phyloP scores from a whole-genome alignment of 2,888 invertebrate species.

The Philopedon plagiatum region DNA sequence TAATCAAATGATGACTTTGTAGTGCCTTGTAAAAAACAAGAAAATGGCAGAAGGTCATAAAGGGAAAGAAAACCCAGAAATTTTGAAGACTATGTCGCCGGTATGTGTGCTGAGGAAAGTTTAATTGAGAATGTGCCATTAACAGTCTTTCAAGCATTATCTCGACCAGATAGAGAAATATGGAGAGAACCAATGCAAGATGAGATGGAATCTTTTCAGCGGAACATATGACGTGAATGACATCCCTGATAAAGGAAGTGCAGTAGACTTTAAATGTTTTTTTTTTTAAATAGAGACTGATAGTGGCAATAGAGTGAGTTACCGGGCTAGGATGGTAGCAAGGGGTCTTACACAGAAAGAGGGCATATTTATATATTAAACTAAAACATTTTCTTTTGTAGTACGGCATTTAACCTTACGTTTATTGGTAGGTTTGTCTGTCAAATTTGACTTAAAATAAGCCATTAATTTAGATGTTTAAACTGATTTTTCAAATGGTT shows the following conservation, averaged over 20 bases:
- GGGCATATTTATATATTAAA: constrained; percentile 54
- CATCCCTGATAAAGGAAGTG: constrained; percentile 45
- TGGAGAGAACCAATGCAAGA: constrained; percentile 56
- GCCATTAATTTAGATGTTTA: constrained; percentile 53
- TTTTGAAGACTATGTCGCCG: constrained; percentile 46
- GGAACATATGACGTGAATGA: constrained; percentile 57
- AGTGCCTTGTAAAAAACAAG: too few relatives aligned
- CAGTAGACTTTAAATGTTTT: constrained; percentile 57
- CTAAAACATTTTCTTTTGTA: constrained; percentile 55
- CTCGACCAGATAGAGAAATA: constrained; percentile 51
- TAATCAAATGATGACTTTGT: neutral
- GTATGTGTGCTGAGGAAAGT: constrained; percentile 53
- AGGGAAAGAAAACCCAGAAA: too few relatives aligned
- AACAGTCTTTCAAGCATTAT: constrained; percentile 53
- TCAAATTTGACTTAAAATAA: constrained; percentile 48
- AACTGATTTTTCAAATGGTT: constrained; percentile 58
- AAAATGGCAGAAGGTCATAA: too few relatives aligned
- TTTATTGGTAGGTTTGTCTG: too few relatives aligned
- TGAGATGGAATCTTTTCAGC: too few relatives aligned
- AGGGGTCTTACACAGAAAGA: constrained; percentile 54
- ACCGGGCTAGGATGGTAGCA: constrained; percentile 55
- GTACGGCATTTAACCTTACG: constrained; percentile 49
- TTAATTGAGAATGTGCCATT: too few relatives aligned
- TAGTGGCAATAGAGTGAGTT: constrained; percentile 51
- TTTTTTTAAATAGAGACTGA: constrained; percentile 53